Evolutionary conservation across 2,113 vertebrate species (phyloP).

Genomic region (Pycnonotus jocosus): DNA sequence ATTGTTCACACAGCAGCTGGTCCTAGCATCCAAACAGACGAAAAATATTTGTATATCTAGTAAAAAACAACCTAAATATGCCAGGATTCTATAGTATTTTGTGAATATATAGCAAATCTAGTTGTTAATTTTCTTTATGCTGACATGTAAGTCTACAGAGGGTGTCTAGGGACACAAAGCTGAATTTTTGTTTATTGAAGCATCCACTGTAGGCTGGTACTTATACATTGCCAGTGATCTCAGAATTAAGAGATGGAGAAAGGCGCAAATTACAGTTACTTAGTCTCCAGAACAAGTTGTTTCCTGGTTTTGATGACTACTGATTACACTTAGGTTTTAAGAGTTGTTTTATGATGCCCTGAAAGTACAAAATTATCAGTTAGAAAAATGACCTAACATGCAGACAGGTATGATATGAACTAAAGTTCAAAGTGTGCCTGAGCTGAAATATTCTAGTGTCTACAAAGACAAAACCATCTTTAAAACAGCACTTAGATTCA

Average conservation of each 20-base stretch:
- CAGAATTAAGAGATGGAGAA: not conserved
- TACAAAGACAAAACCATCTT: not conserved
- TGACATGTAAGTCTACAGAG: not conserved
- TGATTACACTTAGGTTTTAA: not conserved
- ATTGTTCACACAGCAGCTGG: not conserved
- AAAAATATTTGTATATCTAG: not conserved
- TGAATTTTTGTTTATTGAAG: not conserved
- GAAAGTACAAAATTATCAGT: not conserved
- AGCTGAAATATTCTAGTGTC: not conserved
- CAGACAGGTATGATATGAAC: not conserved
- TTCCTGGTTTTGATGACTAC: not conserved
- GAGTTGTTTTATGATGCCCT: not conserved
- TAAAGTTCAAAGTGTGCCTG: not conserved
- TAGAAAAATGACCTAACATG: not conserved
- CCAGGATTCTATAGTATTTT: not conserved
- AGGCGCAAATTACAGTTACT: not conserved
- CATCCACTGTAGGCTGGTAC: not conserved
- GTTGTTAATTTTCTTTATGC: not conserved
- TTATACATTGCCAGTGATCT: not conserved
- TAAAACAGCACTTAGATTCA: not conserved
- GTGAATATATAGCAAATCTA: not conserved
- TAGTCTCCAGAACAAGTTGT: not conserved
- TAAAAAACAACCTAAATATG: not conserved
- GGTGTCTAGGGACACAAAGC: not conserved
- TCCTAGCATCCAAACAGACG: not conserved